Base-by-base conservation (phyloP, 1,140 invertebrate species). In the Oscheius sp. region DNA sequence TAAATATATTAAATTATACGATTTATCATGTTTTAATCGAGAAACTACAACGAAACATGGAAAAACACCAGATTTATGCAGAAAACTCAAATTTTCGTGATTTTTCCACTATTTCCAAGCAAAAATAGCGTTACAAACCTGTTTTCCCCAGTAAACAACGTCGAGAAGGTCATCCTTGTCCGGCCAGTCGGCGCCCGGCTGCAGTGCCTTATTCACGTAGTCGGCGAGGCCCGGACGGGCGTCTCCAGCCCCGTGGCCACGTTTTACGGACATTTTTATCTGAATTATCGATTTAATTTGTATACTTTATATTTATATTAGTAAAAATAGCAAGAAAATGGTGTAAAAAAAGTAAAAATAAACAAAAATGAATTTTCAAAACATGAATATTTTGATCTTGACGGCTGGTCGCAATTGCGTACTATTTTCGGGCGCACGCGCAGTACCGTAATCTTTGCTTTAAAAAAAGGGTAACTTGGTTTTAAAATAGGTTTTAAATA, bases 121-220 rank as follows among this genome's bases (percentile, higher is more conserved):
- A 45, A 23, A 45, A 0, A 18, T 45, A 45, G 18, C n/a, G 20
- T 34, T 34, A 45, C 31, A 38, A 3, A 71, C 69, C 55, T 82
- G 81, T 59, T 79, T 68, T 45, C 81, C 82, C 81, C 81, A 82
- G 68, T 82, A 82, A 7, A 82, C 29, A 13, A 80, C 80, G 74
- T 82, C 81, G 29, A 82, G 55, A 2, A 82, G 66, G 31, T 84
- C 81, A 45, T 82, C 81, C 73, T 82, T 82, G 61, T 82, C 81
- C n/a, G 66, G 2, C 81, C 80, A 81, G 28, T 69, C 68, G 10
- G 65, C 63, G 34, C 71, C 52, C 13, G 74, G 62, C 32, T 32
- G n/a, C 13, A 82, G 52, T 13, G 80, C 80, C 67, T 82, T 82
- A 23, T 26, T 55, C 49, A 55, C 49, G 28, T 13, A 55, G 49